A percentile compares a stretch with the other conserved stretches of the same genome.
phyloP scores from a whole-genome alignment of 1,140 invertebrate species.

The Drosophila grimshawi region DNA sequence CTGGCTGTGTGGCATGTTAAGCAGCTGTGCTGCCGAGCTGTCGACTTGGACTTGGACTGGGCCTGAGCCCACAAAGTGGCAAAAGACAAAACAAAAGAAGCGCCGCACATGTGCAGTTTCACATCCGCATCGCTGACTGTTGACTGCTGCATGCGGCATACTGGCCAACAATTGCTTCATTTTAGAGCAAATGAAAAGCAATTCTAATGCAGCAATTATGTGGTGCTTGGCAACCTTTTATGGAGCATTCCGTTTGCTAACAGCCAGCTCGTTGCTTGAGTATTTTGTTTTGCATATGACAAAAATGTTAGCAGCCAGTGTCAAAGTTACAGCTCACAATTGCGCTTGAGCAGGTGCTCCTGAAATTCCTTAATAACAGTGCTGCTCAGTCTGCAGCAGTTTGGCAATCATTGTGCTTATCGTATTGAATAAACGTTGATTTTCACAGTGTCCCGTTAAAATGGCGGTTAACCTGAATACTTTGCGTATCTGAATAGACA shows the following conservation, averaged over 20 bases:
- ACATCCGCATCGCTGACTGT: slow-evolving; percentile 69
- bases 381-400: slow-evolving; percentile 4
- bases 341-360: slow-evolving; percentile 8
- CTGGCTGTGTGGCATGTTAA: slow-evolving; percentile 73
- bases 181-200: slow-evolving; percentile 76
- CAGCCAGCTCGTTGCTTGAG: slow-evolving; percentile 62
- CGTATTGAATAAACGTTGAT: background rate
- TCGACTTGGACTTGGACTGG: background rate
- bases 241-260: background rate
- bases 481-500: background rate
- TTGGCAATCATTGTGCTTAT: background rate
- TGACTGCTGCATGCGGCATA: slow-evolving; percentile 16
- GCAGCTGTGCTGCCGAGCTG: slow-evolving; percentile 55
- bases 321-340: slow-evolving; percentile 21
- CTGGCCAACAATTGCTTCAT: slow-evolving; percentile 71
- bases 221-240: slow-evolving; percentile 16
- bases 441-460: slow-evolving; percentile 3
- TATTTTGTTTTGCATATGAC: slow-evolving; percentile 76
- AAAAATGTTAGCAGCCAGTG: slow-evolving; percentile 55
- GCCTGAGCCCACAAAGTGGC: slow-evolving; percentile 55
- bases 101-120: slow-evolving; percentile 74
- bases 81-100: slow-evolving; percentile 73
- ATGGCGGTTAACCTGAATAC: background rate
- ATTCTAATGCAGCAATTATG: slow-evolving; percentile 76
- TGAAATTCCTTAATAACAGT: slow-evolving; percentile 13